Base-by-base conservation (phyloP, 2,113 vertebrate species). In the Protobothrops mucrosquamatus region DNA sequence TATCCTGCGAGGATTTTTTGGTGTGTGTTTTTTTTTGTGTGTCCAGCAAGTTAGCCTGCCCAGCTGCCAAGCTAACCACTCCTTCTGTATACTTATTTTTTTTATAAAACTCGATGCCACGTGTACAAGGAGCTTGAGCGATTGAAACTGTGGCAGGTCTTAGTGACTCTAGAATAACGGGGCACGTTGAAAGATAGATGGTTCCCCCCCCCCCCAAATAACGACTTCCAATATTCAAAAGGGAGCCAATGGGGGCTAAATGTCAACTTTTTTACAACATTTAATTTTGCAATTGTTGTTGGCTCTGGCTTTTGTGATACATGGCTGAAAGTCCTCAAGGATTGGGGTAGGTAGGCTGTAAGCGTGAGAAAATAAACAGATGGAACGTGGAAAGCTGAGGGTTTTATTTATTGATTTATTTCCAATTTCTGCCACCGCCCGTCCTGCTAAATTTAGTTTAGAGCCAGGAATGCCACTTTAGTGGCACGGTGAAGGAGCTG, bases 161-260 rank as follows among this genome's bases (percentile, higher is more conserved):
- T 74, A 39, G n/a, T 1, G 18, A 43, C 74, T 39, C 34, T 7
- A 4, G 34, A 3, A 81, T 81, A 81, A 2, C 14, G 3, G 69
- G 15, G 74, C 34, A 8, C 15, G 0, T 81, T 22, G 34, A 43
- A 81, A 18, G 34, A 18, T 8, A 15, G 69, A 74, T 18, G 64
- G 14, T 64, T 14, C 64, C 15, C 2, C 64, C n/a, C 64, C n/a
- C 5, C 29, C 64, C n/a, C 2, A 3, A 34, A 39, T 22, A 6
- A 0, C 0, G n/a, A 3, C 2, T 22, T 22, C 18, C 15, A 15
- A 39, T 14, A 20, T 15, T 6, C n/a, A 2, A 8, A 81, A 81
- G 18, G 34, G 34, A 7, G 15, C 26, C 69, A 14, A 22, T 1
- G 10, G 8, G 2, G 18, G 14, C 34, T 39, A 20, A 74, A 74